Evolutionary conservation across 35 echinoderm and acorn worm species (phyloP).

Genomic region (Patiria miniata): DNA sequence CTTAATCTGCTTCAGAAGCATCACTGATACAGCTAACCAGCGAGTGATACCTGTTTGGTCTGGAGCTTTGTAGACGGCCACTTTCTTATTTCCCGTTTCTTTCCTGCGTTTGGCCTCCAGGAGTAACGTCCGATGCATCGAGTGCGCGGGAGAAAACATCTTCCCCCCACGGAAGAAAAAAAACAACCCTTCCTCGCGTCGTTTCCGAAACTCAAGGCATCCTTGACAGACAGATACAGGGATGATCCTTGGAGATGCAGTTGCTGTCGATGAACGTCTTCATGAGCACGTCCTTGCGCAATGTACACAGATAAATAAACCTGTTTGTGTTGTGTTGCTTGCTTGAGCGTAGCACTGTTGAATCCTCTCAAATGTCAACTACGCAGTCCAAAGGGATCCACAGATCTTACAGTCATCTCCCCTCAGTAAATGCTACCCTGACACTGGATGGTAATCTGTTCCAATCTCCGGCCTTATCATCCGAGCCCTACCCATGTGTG

Average conservation of each 20-base stretch:
- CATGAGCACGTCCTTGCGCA: too few relatives aligned
- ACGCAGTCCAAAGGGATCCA: neutral
- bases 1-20: too few relatives aligned
- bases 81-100: neutral
- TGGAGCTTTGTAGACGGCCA: neutral
- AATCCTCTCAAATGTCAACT: too few relatives aligned
- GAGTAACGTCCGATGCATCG: neutral
- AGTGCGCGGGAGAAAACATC: constrained; percentile 7
- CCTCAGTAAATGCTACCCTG: neutral
- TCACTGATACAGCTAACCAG: too few relatives aligned
- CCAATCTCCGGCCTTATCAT: neutral
- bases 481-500: neutral
- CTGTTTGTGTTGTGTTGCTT: too few relatives aligned
- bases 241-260: neutral
- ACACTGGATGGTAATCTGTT: neutral
- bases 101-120: neutral
- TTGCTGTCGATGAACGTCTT: too few relatives aligned
- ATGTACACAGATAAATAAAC: too few relatives aligned
- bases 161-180: neutral
- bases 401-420: neutral
- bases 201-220: neutral
- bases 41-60: neutral
- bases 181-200: neutral
- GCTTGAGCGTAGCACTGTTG: too few relatives aligned
- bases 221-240: neutral